Conservation (phyloP, 2,888 invertebrate genomes). For the Baccha elongata region DNA sequence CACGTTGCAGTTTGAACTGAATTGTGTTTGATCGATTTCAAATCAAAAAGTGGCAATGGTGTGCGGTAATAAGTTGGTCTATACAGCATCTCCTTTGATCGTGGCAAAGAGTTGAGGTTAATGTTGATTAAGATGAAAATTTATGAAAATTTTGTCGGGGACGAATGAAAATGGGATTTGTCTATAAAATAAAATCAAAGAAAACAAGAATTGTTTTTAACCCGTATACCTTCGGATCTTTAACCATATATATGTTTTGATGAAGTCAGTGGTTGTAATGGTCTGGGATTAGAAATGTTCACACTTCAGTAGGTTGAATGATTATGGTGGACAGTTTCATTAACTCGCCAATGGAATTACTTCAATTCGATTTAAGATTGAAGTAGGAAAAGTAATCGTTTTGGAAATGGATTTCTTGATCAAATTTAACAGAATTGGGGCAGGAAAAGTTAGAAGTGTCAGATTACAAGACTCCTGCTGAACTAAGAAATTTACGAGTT, state of each 20-base stretch:
- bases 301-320: slow-evolving; percentile 52
- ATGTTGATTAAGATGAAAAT: slow-evolving; percentile 73
- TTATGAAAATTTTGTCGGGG: slow-evolving; percentile 73
- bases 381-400: slow-evolving; percentile 3
- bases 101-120: slow-evolving; percentile 60
- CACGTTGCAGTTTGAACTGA: slow-evolving; percentile 63
- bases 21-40: slow-evolving; percentile 72
- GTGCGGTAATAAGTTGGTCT: slow-evolving; percentile 18
- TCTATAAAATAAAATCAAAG: background rate
- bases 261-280: slow-evolving; percentile 33
- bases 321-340: slow-evolving; percentile 29
- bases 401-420: background rate
- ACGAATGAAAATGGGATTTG: slow-evolving; percentile 61
- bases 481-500: too few species aligned
- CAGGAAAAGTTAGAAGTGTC: background rate
- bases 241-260: slow-evolving; percentile 22
- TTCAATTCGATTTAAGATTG: background rate
- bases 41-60: slow-evolving; percentile 65
- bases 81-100: slow-evolving; percentile 6
- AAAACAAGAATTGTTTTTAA: background rate
- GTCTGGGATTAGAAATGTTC: slow-evolving; percentile 52
- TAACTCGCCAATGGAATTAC: background rate
- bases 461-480: background rate
- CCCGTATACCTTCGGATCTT: background rate
- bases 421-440: background rate